Percentiles rank a stretch among this genome's conserved stretches.
These are phyloP conservation scores for fruit fly (Drosophila melanogaster) DNA, from an alignment of 1,140 invertebrate species.

Conservation along the genomic window DNA sequence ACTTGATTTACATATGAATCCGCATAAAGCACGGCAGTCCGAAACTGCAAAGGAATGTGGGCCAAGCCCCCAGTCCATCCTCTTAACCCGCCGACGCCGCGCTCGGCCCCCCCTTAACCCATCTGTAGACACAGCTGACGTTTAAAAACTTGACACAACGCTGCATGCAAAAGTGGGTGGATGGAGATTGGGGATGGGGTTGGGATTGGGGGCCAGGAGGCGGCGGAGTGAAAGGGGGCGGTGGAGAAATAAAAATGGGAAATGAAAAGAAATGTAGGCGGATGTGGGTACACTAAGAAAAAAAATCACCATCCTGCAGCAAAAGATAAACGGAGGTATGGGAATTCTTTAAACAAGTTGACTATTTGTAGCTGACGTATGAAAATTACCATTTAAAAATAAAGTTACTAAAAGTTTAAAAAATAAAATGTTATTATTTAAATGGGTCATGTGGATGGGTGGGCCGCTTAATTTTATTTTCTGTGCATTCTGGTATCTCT, in stretches of 20 bases:
- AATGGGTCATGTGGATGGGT: background rate
- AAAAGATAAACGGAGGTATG: too few relatives aligned
- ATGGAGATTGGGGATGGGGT: too few relatives aligned
- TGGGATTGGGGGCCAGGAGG: background rate
- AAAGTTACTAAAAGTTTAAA: too few relatives aligned
- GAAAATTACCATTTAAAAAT: too few relatives aligned
- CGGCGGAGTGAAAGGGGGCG: background rate
- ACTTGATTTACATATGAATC: conserved; percentile 74
- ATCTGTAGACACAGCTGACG: conserved; percentile 54
- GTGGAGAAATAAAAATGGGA: conserved; percentile 27
- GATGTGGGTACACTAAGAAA: conserved; percentile 34
- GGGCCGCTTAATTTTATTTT: conserved; percentile 13
- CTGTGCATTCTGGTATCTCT: conserved; percentile 22
- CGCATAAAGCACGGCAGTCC: conserved; percentile 58
- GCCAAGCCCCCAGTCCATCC: conserved; percentile 48
- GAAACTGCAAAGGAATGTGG: conserved; percentile 65
- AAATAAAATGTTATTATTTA: background rate
- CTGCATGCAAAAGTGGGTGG: conserved; percentile 42
- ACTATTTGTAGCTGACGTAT: too few relatives aligned
- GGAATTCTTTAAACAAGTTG: too few relatives aligned
- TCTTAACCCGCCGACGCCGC: conserved; percentile 22
- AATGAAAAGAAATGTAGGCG: conserved; percentile 66
- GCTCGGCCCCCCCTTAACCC: conserved; percentile 10
- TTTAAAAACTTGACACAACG: conserved; percentile 72
- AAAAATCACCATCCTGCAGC: background rate